A percentile compares a stretch with the other conserved stretches of the same genome.
Evolutionary conservation across 2,113 vertebrate species (phyloP).

Genomic region (Caracal caracal): DNA sequence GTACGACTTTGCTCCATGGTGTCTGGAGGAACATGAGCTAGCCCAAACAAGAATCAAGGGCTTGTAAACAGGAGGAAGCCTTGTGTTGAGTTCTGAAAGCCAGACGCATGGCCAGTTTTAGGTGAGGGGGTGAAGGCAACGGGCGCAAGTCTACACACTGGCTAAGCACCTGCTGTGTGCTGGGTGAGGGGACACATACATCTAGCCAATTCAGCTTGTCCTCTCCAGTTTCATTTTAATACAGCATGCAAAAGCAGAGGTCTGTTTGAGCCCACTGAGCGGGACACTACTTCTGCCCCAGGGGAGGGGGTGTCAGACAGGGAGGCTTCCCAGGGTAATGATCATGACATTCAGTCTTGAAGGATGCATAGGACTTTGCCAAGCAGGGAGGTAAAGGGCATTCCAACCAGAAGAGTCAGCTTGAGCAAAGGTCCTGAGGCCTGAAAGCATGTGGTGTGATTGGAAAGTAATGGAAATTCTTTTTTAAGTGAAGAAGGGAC

Average conservation of each 20-base stretch:
- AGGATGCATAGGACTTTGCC: slow-evolving; percentile 23
- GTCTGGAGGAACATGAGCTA: background rate
- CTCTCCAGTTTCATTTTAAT: background rate
- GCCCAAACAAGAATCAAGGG: background rate
- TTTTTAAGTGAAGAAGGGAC: background rate
- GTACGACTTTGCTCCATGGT: background rate
- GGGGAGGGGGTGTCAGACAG: background rate
- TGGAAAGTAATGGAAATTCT: background rate
- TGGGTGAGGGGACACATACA: fast-evolving
- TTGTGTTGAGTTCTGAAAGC: background rate
- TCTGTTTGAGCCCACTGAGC: background rate
- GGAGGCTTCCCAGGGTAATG: background rate
- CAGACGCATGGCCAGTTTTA: background rate
- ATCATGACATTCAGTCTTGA: background rate
- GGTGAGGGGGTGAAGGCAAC: background rate
- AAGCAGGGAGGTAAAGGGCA: background rate
- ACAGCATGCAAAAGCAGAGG: background rate
- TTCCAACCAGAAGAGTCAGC: background rate
- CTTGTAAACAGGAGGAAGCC: background rate
- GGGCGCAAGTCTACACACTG: background rate
- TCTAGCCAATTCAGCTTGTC: background rate
- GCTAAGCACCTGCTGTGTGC: background rate
- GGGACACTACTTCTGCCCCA: background rate
- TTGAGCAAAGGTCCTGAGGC: background rate
- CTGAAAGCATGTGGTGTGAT: background rate